Evolutionary conservation across 2,888 invertebrate species (phyloP), one percentile per base, ranked within the genome.

Genomic region (Parnassius mnemosyne): DNA sequence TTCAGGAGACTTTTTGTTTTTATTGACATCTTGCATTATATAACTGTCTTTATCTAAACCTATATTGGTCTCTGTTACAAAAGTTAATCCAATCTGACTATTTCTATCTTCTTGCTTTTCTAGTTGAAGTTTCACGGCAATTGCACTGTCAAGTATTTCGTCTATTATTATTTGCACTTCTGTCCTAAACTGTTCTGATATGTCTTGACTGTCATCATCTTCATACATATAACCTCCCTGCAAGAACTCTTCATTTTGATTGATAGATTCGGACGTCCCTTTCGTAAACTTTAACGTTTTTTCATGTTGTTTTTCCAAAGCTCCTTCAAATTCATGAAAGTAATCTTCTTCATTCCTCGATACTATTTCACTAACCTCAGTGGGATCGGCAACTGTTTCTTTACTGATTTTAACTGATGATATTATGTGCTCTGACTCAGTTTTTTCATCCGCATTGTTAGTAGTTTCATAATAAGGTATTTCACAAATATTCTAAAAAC

Each of bases 401-500:
- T 46, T 51, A 25, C 16, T 20, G 56, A n/a, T 55, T n/a, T 55
- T 25, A 1, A 46, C 0, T 9, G 12, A 13, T 11, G 55, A 52
- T 41, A 47, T 11, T 51, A 42, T 20, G n/a, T 54, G 54, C n/a
- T 10, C 11, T 0, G 58, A 13, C 9, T 41, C 55, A 42, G 41
- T n/a, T 13, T 52, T 11, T 59, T 55, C 59, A 11, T 44, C 3
- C 13, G 44, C n/a, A 46, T 63, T 59, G 47, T 63, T 52, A 34
- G 10, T 46, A 3, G 44, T 25, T 44, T 55, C 42, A 1, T 47
- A 25, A 20, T 11, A 11, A 13, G 46, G 41, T 10, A 52, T 46
- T 16, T n/a, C 16, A 49, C 63, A 63, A 12, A 52, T 52, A n/a
- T 13, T 59, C 63, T 63, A 51, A 55, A 63, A 63, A 50, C 9